Conservation (phyloP, 1,140 invertebrate genomes). For the Lerema accius region DNA sequence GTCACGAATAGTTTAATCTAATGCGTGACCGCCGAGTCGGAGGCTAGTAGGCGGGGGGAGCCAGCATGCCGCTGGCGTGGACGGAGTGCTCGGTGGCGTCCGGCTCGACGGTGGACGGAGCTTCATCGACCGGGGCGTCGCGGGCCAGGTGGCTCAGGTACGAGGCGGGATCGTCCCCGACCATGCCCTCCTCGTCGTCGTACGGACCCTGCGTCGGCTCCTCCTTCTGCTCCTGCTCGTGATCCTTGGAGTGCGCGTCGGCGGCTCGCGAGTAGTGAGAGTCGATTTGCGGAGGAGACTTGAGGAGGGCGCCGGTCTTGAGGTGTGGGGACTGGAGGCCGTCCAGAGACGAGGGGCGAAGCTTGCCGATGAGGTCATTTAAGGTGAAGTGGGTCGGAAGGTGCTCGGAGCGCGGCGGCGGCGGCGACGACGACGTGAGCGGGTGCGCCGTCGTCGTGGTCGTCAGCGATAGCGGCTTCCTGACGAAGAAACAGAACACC, state of each 20-base stretch:
- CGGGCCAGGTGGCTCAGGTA: slow-evolving; percentile 62
- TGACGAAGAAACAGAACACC: slow-evolving; percentile 51
- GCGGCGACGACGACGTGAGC: slow-evolving; percentile 78
- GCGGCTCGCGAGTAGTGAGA: slow-evolving; percentile 79
- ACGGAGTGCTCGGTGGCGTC: slow-evolving; percentile 81
- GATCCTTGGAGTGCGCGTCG: slow-evolving; percentile 72
- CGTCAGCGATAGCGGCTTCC: slow-evolving; percentile 82
- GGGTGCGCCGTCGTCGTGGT: slow-evolving; percentile 81
- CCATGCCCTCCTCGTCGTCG: slow-evolving; percentile 79
- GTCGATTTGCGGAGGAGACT: slow-evolving; percentile 76
- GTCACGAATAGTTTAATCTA: slow-evolving; percentile 43
- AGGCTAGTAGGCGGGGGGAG: slow-evolving; percentile 78
- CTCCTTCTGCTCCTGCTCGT: slow-evolving; percentile 70
- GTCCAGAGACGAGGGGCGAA: slow-evolving; percentile 78
- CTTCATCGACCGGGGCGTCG: slow-evolving; percentile 66
- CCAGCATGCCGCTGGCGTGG: slow-evolving; percentile 81
- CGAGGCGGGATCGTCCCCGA: slow-evolving; percentile 80
- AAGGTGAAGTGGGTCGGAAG: slow-evolving; percentile 80
- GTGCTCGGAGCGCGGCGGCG: slow-evolving; percentile 78
- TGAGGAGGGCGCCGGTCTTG: slow-evolving; percentile 68
- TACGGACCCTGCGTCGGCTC: slow-evolving; percentile 82
- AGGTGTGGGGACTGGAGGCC: slow-evolving; percentile 79
- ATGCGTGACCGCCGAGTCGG: slow-evolving; percentile 51
- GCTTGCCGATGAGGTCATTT: slow-evolving; percentile 79
- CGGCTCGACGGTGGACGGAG: slow-evolving; percentile 83